These are phyloP conservation scores for Listrodromus nycthemerus DNA, from an alignment of 2,888 invertebrate species.

Conservation along the genomic window DNA sequence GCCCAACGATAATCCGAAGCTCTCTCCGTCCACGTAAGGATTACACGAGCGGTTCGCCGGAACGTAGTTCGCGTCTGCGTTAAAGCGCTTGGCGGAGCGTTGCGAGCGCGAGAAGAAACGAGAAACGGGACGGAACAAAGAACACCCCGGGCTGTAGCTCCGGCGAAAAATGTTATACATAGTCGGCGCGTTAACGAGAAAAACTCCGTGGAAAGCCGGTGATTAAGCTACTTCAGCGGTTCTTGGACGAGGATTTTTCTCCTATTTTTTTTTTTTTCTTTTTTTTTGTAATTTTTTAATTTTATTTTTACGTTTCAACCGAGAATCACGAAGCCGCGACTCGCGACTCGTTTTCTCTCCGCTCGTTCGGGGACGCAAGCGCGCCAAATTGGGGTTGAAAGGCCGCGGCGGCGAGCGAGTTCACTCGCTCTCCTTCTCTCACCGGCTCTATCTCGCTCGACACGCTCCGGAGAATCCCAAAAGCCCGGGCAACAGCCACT, in stretches of 20 bases:
- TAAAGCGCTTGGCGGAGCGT: neutral
- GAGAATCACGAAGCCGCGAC: slow-evolving; percentile 7
- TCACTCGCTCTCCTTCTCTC: neutral
- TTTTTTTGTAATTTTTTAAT: too few species aligned
- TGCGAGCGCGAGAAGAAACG: slow-evolving; percentile 44
- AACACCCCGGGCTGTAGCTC: slow-evolving; percentile 5
- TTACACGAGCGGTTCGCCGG: too few species aligned
- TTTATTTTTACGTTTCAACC: neutral
- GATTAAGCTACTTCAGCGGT: slow-evolving; percentile 46
- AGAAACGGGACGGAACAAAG: slow-evolving; percentile 24
- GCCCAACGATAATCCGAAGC: too few species aligned
- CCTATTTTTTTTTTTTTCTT: neutral
- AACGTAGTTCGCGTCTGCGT: too few species aligned
- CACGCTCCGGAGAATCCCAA: slow-evolving; percentile 78
- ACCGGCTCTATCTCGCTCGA: slow-evolving; percentile 41
- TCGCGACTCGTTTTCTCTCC: slow-evolving; percentile 30
- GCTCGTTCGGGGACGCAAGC: slow-evolving; percentile 68
- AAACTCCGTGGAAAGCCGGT: slow-evolving; percentile 36
- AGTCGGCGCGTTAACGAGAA: slow-evolving; percentile 24
- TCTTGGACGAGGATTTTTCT: slow-evolving; percentile 20
- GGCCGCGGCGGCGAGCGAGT: slow-evolving; percentile 61
- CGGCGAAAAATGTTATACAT: slow-evolving; percentile 3
- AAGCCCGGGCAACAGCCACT: slow-evolving; percentile 79
- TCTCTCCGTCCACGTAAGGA: too few species aligned
- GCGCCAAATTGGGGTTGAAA: slow-evolving; percentile 78